Base-by-base conservation (phyloP, 2,113 vertebrate species). In the Odobenus rosmarus region DNA sequence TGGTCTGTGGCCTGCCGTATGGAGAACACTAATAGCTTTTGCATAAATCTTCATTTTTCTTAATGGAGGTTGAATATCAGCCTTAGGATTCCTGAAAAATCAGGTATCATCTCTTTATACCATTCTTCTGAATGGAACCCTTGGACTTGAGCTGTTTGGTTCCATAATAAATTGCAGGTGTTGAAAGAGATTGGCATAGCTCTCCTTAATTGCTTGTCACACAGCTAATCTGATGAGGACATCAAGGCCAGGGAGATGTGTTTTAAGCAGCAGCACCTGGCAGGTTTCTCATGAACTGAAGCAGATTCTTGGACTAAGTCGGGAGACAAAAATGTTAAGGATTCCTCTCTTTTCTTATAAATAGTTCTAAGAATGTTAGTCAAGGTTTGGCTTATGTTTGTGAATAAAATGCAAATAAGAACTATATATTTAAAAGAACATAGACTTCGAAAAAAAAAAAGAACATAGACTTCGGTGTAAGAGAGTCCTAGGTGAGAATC, bases 131-230 rank as follows among this genome's bases (percentile, higher is more conserved):
- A 92, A 88, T 51, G 33, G 67, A 97, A 91, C 5, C n/a, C 39
- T 96, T 90, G 84, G 83, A 90, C 89, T 92, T 95, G 84, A 90
- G 39, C 49, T 85, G 57, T 88, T 97, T 96, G 81, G 33, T 72
- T 91, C 77, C n/a, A 23, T 93, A 96, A 98, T 94, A 97, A 96
- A 93, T 77, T 97, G 71, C 96, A 98, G 97, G 96, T 97, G 94
- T 61, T 90, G 26, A 83, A 53, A 96, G n/a, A 55, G 69, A 62
- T 33, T 55, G 92, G 85, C 51, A 69, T 13, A 72, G 53, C 36
- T 96, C 42, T 92, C 71, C 71, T 77, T 94, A 92, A 97, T 90
- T 92, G 69, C 96, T 85, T 96, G 81, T 90, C 93, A 88, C 77
- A 51, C 9, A 51, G 96, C 85, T 93, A 90, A 89, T 95, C 79